These are phyloP conservation scores for Diachrysia chrysitis DNA, from an alignment of 2,888 invertebrate species.

Conservation along the genomic window DNA sequence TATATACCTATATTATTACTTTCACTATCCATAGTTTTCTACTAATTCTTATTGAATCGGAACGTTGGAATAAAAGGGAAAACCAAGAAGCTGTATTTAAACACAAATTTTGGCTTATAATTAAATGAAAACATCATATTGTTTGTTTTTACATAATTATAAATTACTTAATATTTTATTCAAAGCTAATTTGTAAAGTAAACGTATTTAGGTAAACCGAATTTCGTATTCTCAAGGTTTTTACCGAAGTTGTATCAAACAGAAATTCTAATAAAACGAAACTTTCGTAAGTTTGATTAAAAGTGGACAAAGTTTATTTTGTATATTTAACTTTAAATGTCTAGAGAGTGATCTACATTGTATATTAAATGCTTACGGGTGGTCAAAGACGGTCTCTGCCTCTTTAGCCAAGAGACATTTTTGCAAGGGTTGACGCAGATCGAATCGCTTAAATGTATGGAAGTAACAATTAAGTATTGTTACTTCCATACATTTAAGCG, in stretches of 20 bases:
- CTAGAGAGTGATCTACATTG: slow-evolving; percentile 19
- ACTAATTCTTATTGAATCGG: no score
- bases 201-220: slow-evolving; percentile 1
- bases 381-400: slow-evolving; percentile 38
- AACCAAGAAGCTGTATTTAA: no score
- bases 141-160: not conserved
- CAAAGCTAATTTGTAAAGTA: slow-evolving; percentile 2
- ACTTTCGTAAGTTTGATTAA: slow-evolving; percentile 32
- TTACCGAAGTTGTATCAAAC: slow-evolving; percentile 4
- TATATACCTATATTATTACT: no score
- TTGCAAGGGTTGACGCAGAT: no score
- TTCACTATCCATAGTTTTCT: no score
- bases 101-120: no score
- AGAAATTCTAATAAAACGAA: slow-evolving; percentile 24
- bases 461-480: no score
- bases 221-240: slow-evolving; percentile 4
- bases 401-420: no score
- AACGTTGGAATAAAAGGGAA: no score
- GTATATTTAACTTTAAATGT: slow-evolving; percentile 24
- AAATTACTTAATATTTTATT: not conserved
- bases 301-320: slow-evolving; percentile 26
- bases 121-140: no score
- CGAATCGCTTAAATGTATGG: no score
- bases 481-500: no score
- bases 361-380: slow-evolving; percentile 12